Percentiles rank a stretch among this genome's conserved stretches.
Conservation (phyloP, 1,140 invertebrate genomes). For the Capitella teleta region DNA sequence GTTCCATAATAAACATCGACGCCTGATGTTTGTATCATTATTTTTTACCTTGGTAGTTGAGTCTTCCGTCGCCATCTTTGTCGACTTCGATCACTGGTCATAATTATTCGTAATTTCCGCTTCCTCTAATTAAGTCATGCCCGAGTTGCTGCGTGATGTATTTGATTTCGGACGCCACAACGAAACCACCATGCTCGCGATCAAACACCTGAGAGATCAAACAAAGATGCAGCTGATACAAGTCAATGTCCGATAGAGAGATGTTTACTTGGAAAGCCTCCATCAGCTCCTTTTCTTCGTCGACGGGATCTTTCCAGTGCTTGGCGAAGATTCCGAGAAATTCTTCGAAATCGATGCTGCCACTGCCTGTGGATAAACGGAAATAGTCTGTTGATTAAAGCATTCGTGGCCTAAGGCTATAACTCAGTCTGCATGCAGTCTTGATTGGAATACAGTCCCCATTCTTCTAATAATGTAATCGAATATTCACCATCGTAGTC, state of each 20-base stretch:
- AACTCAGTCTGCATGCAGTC: not conserved
- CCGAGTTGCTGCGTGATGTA: not conserved
- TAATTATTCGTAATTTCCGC: too few species aligned
- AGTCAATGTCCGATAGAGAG: too few species aligned
- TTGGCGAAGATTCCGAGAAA: not conserved
- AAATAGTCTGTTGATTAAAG: not conserved
- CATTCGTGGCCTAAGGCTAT: not conserved
- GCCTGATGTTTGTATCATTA: too few species aligned
- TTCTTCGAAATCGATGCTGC: not conserved
- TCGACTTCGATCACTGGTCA: not conserved
- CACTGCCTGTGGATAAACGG: not conserved
- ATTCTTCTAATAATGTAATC: constrained; percentile 1
- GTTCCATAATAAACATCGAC: too few species aligned
- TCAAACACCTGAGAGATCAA: constrained; percentile 1
- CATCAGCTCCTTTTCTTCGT: not conserved
- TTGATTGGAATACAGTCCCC: not conserved
- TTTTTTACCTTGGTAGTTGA: constrained; percentile 1
- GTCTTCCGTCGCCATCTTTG: not conserved
- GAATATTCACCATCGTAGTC: not conserved
- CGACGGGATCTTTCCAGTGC: not conserved
- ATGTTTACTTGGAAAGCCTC: not conserved
- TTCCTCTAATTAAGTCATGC: not conserved
- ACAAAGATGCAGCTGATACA: too few species aligned
- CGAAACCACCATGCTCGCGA: not conserved
- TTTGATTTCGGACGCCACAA: not conserved